These are phyloP conservation scores for Troides oblongomaculatus DNA, from an alignment of 2,888 invertebrate species.

Conservation along the genomic window DNA sequence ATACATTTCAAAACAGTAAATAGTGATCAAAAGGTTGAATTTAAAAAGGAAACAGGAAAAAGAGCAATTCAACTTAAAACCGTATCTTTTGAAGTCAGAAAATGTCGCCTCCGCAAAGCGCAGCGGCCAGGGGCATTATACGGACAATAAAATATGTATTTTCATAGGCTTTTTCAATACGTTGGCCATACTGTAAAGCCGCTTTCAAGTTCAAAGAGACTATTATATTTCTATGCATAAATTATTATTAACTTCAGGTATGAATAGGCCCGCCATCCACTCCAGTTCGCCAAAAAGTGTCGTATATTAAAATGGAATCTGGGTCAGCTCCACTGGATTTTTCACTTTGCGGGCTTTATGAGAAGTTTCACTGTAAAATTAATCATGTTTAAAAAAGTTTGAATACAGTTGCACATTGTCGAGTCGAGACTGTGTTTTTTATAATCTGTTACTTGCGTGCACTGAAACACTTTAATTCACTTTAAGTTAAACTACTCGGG, in stretches of 20 bases:
- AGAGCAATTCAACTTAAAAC: neutral
- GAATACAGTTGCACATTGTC: conserved; percentile 8
- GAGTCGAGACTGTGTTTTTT: conserved; percentile 5
- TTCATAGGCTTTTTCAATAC: conserved; percentile 9
- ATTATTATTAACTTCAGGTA: conserved; percentile 23
- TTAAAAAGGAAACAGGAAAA: neutral
- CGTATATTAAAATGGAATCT: conserved; percentile 22
- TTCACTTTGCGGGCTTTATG: conserved; percentile 22
- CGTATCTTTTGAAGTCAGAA: neutral
- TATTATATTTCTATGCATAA: conserved; percentile 23
- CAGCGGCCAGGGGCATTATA: neutral
- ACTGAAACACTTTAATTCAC: neutral
- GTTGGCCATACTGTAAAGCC: conserved; percentile 1
- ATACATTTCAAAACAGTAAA: neutral
- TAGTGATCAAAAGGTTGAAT: neutral
- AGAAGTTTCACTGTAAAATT: conserved; percentile 25
- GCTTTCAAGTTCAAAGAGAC: conserved; percentile 17
- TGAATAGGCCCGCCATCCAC: conserved; percentile 23
- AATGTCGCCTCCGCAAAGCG: neutral
- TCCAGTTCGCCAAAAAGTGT: conserved; percentile 22
- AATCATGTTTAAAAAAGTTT: conserved; percentile 25
- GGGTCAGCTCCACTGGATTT: conserved; percentile 24
- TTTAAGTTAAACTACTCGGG: neutral
- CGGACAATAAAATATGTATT: conserved; percentile 10
- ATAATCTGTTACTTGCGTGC: conserved; percentile 3